Percentiles rank a stretch among this genome's conserved stretches.
Conservation (phyloP, 2,888 invertebrate species). For the Chalcis sispes region DNA sequence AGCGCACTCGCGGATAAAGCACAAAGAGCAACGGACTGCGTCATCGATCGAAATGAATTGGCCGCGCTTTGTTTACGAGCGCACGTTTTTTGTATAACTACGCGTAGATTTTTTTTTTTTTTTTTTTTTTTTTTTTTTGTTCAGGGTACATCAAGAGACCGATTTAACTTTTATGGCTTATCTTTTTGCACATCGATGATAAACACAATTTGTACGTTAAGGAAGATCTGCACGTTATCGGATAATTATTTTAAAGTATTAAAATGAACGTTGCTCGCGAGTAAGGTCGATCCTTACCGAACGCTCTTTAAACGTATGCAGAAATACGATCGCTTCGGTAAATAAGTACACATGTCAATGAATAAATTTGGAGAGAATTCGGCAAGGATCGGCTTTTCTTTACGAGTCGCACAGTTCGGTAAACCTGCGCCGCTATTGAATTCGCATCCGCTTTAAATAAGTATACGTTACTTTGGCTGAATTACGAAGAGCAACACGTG, state of each 20-base stretch:
- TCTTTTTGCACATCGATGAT: no score
- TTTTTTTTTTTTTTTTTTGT: no score
- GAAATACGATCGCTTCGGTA: neutral
- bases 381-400: neutral
- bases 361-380: neutral
- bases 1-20: no score
- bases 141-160: no score
- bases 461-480: neutral
- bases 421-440: slow-evolving; percentile 7
- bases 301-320: neutral
- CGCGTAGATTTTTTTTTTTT: no score
- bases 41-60: neutral
- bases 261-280: neutral
- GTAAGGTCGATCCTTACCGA: neutral
- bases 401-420: neutral
- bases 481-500: slow-evolving; percentile 40
- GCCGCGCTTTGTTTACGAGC: neutral
- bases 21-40: no score
- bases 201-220: no score
- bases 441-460: slow-evolving; percentile 25
- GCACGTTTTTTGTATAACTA: no score
- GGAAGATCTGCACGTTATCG: no score
- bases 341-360: neutral
- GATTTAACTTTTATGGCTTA: no score
- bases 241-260: neutral